A percentile compares a stretch with the other conserved stretches of the same genome.
These are phyloP conservation scores for Trichopria drosophilae DNA, from an alignment of 2,888 invertebrate genomes.

Conservation along the genomic window DNA sequence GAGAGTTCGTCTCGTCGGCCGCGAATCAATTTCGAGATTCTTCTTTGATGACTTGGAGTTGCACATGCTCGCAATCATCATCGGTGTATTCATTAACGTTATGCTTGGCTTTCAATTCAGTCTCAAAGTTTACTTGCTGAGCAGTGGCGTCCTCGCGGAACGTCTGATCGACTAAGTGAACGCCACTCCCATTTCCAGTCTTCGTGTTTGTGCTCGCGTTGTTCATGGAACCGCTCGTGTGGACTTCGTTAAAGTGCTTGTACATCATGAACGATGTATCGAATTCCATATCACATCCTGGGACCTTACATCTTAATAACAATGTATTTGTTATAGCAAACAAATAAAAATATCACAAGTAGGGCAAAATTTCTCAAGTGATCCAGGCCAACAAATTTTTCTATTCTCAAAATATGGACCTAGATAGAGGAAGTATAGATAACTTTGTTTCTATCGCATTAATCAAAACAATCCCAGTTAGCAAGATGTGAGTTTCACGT, in stretches of 20 bases:
- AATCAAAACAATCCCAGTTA: no score
- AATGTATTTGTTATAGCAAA: constrained; percentile 3
- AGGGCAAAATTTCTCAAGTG: no score
- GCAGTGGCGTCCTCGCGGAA: constrained; percentile 49
- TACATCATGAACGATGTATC: constrained; percentile 47
- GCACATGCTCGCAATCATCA: constrained; percentile 41
- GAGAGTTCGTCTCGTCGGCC: constrained; percentile 17
- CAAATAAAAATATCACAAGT: no score
- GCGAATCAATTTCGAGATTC: constrained; percentile 50
- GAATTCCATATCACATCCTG: constrained; percentile 51
- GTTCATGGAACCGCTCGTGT: constrained; percentile 42
- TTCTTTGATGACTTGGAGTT: constrained; percentile 45
- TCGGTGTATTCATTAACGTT: constrained; percentile 47
- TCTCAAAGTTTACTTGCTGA: constrained; percentile 54
- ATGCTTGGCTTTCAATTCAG: constrained; percentile 56
- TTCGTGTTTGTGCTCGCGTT: constrained; percentile 50
- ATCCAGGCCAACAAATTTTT: no score
- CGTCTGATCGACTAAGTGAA: constrained; percentile 48
- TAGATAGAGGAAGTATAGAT: no score
- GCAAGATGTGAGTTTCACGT: no score
- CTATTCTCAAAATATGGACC: no score
- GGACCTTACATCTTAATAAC: constrained; percentile 50
- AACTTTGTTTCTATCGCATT: no score
- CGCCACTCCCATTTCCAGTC: constrained; percentile 54
- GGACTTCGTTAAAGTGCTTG: constrained; percentile 52